phyloP scores from a whole-genome alignment of 2,113 vertebrate species.

The Oncorhynchus clarkii region DNA sequence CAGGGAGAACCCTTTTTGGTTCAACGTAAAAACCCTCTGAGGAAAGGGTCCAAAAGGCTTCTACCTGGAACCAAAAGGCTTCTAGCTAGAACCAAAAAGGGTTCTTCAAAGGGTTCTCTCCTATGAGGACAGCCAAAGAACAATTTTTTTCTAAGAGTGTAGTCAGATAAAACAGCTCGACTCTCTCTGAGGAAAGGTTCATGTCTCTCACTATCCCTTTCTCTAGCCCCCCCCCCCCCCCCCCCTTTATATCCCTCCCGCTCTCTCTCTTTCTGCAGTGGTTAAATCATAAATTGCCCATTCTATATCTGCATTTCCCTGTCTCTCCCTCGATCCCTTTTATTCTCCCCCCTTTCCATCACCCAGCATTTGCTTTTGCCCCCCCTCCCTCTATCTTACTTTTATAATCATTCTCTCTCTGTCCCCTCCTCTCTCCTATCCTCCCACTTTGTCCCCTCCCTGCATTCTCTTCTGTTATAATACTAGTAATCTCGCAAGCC shows the following conservation, averaged over 20 bases:
- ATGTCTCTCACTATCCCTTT: constrained; percentile 66
- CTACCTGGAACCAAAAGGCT: too few relatives aligned
- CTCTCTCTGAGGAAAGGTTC: constrained; percentile 69
- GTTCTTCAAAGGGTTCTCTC: too few relatives aligned
- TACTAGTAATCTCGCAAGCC: not conserved
- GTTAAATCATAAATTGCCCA: constrained; percentile 99
- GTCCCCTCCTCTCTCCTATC: constrained; percentile 3
- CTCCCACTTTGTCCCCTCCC: not conserved
- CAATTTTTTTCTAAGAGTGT: too few relatives aligned
- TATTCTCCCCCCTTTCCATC: constrained; percentile 7
- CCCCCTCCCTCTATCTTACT: not conserved
- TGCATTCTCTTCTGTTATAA: not conserved
- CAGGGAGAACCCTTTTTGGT: too few relatives aligned
- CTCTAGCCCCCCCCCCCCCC: constrained; percentile 52
- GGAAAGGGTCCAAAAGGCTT: too few relatives aligned
- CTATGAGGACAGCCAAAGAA: too few relatives aligned
- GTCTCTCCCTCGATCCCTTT: constrained; percentile 14
- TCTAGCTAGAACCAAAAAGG: too few relatives aligned
- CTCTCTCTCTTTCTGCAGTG: constrained; percentile 64
- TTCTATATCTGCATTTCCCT: constrained; percentile 26
- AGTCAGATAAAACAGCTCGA: constrained; percentile 66
- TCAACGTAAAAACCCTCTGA: too few relatives aligned
- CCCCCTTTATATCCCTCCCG: constrained; percentile 41
- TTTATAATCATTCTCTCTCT: constrained; percentile 1
- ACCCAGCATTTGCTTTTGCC: constrained; percentile 12